Evolutionary conservation across 2,113 vertebrate genomes (phyloP), one percentile per base, ranked within the genome.

Genomic region (Alouatta palliata): DNA sequence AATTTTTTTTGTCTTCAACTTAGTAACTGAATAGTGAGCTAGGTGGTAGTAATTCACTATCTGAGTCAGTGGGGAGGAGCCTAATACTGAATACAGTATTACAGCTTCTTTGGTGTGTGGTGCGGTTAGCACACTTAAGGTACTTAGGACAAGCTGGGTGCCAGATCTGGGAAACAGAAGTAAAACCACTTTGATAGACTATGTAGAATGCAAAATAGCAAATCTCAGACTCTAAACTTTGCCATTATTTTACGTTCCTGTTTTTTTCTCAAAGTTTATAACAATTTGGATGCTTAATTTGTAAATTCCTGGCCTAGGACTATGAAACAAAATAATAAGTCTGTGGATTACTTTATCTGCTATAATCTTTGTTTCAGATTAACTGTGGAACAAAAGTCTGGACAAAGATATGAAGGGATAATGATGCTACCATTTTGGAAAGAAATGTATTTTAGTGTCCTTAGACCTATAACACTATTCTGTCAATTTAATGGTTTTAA

Each of bases 31-130:
- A 0, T 91, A 96, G 87, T 83, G 80, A 97, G 96, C 95, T 93
- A 93, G 61, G 83, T 96, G 91, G 56, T 76, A 66, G 92, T 96
- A 95, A 97, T 96, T 97, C 97, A 87, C 97, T 97, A 98, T 93
- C 95, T 97, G 90, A 97, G 86, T 97, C 95, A 92, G 88, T 95
- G 96, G 73, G 96, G 98, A 97, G 94, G 64, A 98, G 95, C 17
- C 64, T 97, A 98, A 97, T 75, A 96, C 88, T 89, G 95, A 97
- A 97, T 98, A 95, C 27, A 32, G 12, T 32, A 97, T 98, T 97
- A 32, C 61, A 64, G 66, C 25, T 97, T 86, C 96, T 98, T 98
- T 98, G 98, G 98, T 98, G 91, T 98, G 81, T 97, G 90, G 16
- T 97, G 84, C 97, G 96, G 82, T 96, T 97, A 97, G 96, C 95